Evolutionary conservation across 2,113 vertebrate genomes (phyloP).

Genomic region (Tretioscincus oriximinensis): DNA sequence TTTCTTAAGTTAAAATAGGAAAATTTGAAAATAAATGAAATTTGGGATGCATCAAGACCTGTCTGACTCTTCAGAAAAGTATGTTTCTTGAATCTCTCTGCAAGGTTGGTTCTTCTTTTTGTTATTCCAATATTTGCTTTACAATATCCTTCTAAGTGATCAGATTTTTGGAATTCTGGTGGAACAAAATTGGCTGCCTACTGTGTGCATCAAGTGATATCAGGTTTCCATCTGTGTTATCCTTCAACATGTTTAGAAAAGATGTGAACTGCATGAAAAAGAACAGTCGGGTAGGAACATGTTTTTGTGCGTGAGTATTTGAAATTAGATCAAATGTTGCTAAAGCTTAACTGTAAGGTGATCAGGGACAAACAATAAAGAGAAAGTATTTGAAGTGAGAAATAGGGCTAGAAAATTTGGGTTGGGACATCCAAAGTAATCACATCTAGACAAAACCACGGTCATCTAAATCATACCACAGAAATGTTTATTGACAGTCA

Average conservation of each 20-base stretch:
- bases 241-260: not conserved
- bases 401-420: not conserved
- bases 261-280: conserved; percentile 24
- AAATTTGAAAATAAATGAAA: not conserved
- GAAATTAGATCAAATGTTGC: not conserved
- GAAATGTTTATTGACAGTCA: not conserved
- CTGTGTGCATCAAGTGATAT: not conserved
- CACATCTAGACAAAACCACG: not conserved
- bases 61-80: not conserved
- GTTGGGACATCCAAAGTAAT: not conserved
- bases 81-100: not conserved
- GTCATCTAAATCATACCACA: not conserved
- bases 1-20: not conserved
- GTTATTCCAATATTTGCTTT: not conserved
- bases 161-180: not conserved
- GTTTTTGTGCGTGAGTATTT: not conserved
- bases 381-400: not conserved
- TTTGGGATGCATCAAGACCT: not conserved
- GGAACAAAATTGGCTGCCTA: not conserved
- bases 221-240: not conserved
- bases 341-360: not conserved
- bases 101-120: not conserved
- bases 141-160: conserved; percentile 2
- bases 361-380: not conserved
- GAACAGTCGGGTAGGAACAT: not conserved